These are phyloP conservation scores for Diadegma fenestrale DNA, from an alignment of 2,888 invertebrate species.

Conservation along the genomic window DNA sequence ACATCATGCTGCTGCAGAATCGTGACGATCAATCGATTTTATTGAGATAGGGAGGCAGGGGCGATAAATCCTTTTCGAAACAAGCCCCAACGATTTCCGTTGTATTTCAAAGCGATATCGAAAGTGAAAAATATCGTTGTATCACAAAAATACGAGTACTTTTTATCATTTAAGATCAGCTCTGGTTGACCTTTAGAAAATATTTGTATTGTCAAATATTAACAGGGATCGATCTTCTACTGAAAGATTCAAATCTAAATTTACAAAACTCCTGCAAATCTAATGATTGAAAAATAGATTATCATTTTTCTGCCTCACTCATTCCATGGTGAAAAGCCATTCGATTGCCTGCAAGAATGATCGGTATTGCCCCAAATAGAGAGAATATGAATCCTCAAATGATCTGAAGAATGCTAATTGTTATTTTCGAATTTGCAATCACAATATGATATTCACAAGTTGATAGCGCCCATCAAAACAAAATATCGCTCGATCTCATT, in stretches of 20 bases:
- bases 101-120: neutral
- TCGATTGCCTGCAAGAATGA: too few species aligned
- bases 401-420: neutral
- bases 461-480: neutral
- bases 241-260: too few species aligned
- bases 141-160: too few species aligned
- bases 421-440: neutral
- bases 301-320: too few species aligned
- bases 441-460: neutral
- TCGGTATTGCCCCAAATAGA: too few species aligned
- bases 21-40: conserved; percentile 52
- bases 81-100: neutral
- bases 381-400: neutral
- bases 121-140: neutral
- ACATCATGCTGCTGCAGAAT: conserved; percentile 31
- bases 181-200: too few species aligned
- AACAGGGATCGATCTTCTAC: too few species aligned
- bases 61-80: conserved; percentile 17
- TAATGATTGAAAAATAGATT: too few species aligned
- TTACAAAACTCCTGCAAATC: too few species aligned
- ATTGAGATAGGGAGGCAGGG: conserved; percentile 20
- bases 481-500: conserved; percentile 2
- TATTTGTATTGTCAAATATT: too few species aligned
- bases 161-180: too few species aligned
- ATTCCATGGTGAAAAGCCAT: too few species aligned